These are phyloP conservation scores for Gymnoscopelus microlampas DNA, from an alignment of 2,797 vertebrate species.

Conservation along the genomic window DNA sequence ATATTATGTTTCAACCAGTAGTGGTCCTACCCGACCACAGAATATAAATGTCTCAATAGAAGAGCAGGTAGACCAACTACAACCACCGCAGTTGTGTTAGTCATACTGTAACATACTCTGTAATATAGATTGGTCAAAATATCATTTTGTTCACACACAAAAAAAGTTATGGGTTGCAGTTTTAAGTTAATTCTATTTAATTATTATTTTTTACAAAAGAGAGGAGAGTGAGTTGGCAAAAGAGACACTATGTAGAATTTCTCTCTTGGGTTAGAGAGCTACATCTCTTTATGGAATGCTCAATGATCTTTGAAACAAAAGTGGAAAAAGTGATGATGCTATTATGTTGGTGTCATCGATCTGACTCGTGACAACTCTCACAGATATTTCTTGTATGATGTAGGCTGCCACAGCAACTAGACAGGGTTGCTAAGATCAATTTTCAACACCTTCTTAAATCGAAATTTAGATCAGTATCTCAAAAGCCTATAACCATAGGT, in stretches of 20 bases:
- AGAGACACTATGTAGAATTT: constrained; percentile 13
- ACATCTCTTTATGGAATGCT: constrained; percentile 33
- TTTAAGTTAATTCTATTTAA: too few relatives aligned
- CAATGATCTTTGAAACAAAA: constrained; percentile 41
- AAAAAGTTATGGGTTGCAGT: too few relatives aligned
- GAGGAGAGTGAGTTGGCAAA: constrained; percentile 19
- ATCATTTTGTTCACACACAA: too few relatives aligned
- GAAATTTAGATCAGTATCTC: constrained; percentile 40
- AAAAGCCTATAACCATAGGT: constrained; percentile 22
- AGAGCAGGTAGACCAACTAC: too few relatives aligned
- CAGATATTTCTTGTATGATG: constrained; percentile 33
- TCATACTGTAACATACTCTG: too few relatives aligned
- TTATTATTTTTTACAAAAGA: constrained; percentile 34
- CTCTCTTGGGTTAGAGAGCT: constrained; percentile 44
- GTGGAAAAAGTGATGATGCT: constrained; percentile 18
- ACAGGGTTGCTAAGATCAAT: constrained; percentile 35
- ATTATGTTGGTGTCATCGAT: constrained; percentile 26
- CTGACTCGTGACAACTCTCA: constrained; percentile 44
- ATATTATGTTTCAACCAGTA: too few relatives aligned
- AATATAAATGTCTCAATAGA: too few relatives aligned
- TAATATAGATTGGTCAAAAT: too few relatives aligned
- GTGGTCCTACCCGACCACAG: too few relatives aligned
- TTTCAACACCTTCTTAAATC: constrained; percentile 24
- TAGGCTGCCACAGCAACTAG: constrained; percentile 47
- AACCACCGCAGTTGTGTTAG: too few relatives aligned